Conservation (phyloP, 2,888 invertebrate species). For the Limnephilus marmoratus region DNA sequence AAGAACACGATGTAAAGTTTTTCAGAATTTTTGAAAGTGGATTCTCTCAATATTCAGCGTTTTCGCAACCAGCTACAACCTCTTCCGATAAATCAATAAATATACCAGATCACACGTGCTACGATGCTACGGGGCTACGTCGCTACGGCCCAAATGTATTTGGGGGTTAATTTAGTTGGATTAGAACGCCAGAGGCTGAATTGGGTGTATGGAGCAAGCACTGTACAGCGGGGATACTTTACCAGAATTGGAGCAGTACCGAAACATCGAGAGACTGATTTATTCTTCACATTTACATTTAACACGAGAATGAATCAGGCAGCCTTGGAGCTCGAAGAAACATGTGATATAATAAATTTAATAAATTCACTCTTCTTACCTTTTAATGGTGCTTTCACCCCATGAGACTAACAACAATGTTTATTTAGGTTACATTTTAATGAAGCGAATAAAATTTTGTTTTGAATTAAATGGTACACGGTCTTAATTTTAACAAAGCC, state of each 20-base stretch:
- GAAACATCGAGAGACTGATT: constrained; percentile 25
- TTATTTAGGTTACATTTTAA: constrained; percentile 40
- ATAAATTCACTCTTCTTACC: constrained; percentile 14
- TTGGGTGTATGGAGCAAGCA: not conserved
- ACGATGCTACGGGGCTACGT: not conserved
- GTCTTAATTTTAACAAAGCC: constrained; percentile 25
- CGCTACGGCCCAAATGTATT: not conserved
- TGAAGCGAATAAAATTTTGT: constrained; percentile 33
- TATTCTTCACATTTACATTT: constrained; percentile 40
- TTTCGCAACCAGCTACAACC: not conserved
- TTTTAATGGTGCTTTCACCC: constrained; percentile 36
- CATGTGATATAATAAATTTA: constrained; percentile 42
- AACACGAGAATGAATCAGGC: constrained; percentile 37
- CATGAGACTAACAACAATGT: constrained; percentile 39
- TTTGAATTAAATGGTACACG: constrained; percentile 18
- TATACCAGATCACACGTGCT: not conserved
- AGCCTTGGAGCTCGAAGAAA: constrained; percentile 13
- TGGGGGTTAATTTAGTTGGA: not conserved
- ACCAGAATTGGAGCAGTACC: not conserved
- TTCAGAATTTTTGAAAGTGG: not conserved
- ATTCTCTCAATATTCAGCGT: not conserved
- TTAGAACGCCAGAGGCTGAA: not conserved
- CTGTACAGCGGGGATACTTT: not conserved
- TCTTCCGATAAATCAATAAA: not conserved
- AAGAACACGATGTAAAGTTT: too few species aligned